Conservation (phyloP, 2,113 vertebrate genomes). For the Erpornis zantholeuca region DNA sequence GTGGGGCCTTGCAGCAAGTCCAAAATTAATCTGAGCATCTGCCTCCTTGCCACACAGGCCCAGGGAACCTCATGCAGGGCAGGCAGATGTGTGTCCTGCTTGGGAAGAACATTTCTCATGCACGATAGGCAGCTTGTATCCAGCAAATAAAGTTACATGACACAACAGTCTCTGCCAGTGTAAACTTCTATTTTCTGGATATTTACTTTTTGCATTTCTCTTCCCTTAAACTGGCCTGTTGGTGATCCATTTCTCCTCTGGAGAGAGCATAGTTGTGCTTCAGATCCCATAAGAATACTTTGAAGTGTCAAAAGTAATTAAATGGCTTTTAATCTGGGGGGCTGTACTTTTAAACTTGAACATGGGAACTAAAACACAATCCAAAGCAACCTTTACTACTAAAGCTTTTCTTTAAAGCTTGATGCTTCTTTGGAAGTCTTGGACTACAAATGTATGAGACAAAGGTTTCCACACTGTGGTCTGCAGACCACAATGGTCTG, state of each 20-base stretch:
- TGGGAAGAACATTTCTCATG: neutral
- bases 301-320: neutral
- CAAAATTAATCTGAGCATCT: neutral
- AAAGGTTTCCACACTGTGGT: constrained; percentile 17
- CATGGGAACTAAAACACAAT: neutral
- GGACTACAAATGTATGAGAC: neutral
- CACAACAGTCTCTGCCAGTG: neutral
- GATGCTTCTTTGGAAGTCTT: neutral
- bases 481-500: neutral
- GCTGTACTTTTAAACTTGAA: neutral
- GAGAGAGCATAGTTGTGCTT: neutral
- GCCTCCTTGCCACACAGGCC: neutral
- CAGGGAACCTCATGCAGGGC: neutral
- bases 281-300: neutral
- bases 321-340: neutral
- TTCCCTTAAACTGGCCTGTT: neutral
- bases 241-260: neutral
- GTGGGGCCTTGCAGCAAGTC: neutral
- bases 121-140: neutral
- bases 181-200: neutral
- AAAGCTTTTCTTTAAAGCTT: neutral
- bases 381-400: neutral
- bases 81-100: neutral
- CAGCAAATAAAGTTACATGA: neutral
- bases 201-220: neutral